Evolutionary conservation across 2,797 vertebrate species (phyloP), one percentile per base, ranked within the genome.

Genomic region (Glyptemys insculpta): DNA sequence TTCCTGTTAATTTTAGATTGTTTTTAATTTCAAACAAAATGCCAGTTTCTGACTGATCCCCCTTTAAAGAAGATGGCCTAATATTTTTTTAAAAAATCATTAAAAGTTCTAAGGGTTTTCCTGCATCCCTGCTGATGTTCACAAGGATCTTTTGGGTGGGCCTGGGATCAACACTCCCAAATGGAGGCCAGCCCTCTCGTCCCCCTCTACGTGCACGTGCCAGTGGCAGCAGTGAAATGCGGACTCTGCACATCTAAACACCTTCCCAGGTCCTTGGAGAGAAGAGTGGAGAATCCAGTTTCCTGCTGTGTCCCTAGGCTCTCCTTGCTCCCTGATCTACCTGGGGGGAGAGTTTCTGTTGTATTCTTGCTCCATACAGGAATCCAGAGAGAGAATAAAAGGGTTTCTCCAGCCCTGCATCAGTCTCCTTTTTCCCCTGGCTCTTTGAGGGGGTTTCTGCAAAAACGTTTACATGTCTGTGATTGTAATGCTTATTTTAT

Each of bases 31-130:
- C 31, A 37, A 19, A n/a, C 18, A 19, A 23, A 76, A 19, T 5
- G 1, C 14, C 3, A 0, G 21, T 53, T 85, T 68, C 25, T 3
- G 16, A 3, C n/a, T 2, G 0, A 59, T 59, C 29, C 12, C 56
- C 57, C 27, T 27, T 29, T 27, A 1, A 0, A 0, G 4, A 2
- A 11, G 29, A 18, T 21, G 6, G 1, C 49, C 41, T 1, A 2
- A 34, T 68, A 65, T 59, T 56, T 12, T 27, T 27, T n/a, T 4
- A 37, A n/a, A n/a, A 34, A 16, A 19, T 6, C 6, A 68, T 68
- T 10, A 68, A 68, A 68, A 68, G 65, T 37, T 68, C 65, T n/a
- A 34, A 68, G 65, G 6, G 34, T 9, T 68, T 68, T 68, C 18
- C 8, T 37, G 65, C 18, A 57, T 12, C 25, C 25, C 34, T 65